Evolutionary conservation across 1,140 invertebrate species (phyloP), one percentile per base, ranked within the genome.

Genomic region (Teleopsis dalmanni): DNA sequence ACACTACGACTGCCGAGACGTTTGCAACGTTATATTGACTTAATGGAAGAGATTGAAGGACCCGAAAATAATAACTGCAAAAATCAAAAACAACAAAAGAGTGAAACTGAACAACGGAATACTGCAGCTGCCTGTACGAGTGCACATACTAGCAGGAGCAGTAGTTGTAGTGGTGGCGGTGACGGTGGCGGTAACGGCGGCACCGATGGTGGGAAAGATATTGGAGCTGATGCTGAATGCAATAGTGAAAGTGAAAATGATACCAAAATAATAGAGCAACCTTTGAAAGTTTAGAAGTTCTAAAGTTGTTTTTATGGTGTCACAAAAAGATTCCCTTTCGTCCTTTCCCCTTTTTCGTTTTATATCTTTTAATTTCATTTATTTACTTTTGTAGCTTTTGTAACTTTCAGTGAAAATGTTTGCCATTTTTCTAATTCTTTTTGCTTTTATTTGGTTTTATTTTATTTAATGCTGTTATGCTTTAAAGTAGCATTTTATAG

Each of bases 1-100:
- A 74, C 73, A 6, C 62, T 90, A 18, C 75, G 78, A 2, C 61
- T 90, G 51, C 87, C 87, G 0, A 63, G 73, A 33, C 65, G 71
- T 7, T 55, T 88, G 37, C 77, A 79, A 51, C 73, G 75, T 52
- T 88, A 88, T 66, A 67, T 88, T 34, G 84, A 88, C 70, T 72
- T 88, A n/a, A 72, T 79, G 52, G 72, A 76, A 16, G 84, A 88
- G 72, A 84, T 74, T 8, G 50, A 52, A 19, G 40, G 38, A 3
- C 35, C 43, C 6, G 35, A 51, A n/a, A 33, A 33, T 4, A 41
- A 43, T 16, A 23, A 47, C 40, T n/a, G n/a, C n/a, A n/a, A n/a
- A n/a, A n/a, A n/a, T n/a, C n/a, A n/a, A n/a, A n/a, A n/a, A n/a
- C n/a, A n/a, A n/a, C 37, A 40, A 40, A 40, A n/a, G 18, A 2